Evolutionary conservation across 2,113 vertebrate species (phyloP).

Genomic region (Xenus cinereus): DNA sequence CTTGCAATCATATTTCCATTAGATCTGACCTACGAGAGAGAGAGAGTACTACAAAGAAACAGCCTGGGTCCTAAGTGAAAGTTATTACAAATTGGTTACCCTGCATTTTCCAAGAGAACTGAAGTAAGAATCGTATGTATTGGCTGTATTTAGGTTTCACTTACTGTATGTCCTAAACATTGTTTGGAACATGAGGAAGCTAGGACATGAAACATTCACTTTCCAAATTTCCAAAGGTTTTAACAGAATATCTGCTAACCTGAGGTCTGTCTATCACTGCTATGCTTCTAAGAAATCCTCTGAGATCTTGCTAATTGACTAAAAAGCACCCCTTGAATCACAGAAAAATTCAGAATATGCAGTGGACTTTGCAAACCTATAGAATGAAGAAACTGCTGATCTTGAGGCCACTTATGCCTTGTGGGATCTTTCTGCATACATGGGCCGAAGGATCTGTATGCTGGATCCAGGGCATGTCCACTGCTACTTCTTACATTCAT

Average conservation of each 20-base stretch:
- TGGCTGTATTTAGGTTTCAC: neutral
- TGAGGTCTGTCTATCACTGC: neutral
- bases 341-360: neutral
- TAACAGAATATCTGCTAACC: neutral
- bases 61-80: neutral
- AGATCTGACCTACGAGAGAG: neutral
- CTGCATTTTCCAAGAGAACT: neutral
- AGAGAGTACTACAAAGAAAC: neutral
- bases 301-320: neutral
- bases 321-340: neutral
- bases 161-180: neutral
- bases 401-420: neutral
- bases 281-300: neutral
- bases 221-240: neutral
- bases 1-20: neutral
- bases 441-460: neutral
- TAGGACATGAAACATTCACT: neutral
- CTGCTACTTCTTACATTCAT: neutral
- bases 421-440: neutral
- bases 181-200: neutral
- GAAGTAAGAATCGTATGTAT: neutral
- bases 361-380: neutral
- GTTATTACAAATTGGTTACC: neutral
- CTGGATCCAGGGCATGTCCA: neutral
- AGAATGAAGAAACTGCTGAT: neutral